Base-by-base conservation (phyloP, 2,113 vertebrate genomes). In the Carassius auratus region DNA sequence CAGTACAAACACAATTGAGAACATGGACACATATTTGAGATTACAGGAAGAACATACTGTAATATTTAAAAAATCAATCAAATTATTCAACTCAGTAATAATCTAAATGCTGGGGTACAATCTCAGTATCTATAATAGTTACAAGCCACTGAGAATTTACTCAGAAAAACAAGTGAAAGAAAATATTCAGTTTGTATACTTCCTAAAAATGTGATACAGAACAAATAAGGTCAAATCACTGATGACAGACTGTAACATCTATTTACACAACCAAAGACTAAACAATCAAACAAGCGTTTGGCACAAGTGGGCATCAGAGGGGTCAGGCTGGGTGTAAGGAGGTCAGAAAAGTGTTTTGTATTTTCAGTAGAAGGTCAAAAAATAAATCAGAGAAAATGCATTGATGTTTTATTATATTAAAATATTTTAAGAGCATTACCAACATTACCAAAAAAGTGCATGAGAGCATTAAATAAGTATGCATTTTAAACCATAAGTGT, bases 161-260 rank as follows among this genome's bases (percentile, higher is more conserved):
- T n/a, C 5, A 14, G 19, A 12, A 5, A 21, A 73, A 68, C 17
- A 68, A 68, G 1, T 19, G 3, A 14, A 52, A 15, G 50, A 55
- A 76, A 15, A 26, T 55, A 76, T 17, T 38, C 15, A 4, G 30
- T 78, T 77, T 36, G 52, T 61, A 64, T 10, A 79, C 64, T 74
- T 59, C 15, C 62, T 57, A 38, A 48, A 87, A 21, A 33, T 86
- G 26, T 81, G 48, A 62, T 48, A 64, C 30, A 64, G 15, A 17
- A 9, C 15, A 17, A 76, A 77, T 61, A 13, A 62, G 66, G 45
- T 45, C 30, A 79, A 79, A 42, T 79, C 30, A 64, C 19, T 61
- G 21, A 79, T 1, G 10, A 79, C 17, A 21, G 17, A 36, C 15
- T 38, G 57, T 42, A 21, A 69, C 15, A 19, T 13, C 50, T 73